Base-by-base conservation (phyloP, 2,113 vertebrate genomes). In the Riparia riparia region DNA sequence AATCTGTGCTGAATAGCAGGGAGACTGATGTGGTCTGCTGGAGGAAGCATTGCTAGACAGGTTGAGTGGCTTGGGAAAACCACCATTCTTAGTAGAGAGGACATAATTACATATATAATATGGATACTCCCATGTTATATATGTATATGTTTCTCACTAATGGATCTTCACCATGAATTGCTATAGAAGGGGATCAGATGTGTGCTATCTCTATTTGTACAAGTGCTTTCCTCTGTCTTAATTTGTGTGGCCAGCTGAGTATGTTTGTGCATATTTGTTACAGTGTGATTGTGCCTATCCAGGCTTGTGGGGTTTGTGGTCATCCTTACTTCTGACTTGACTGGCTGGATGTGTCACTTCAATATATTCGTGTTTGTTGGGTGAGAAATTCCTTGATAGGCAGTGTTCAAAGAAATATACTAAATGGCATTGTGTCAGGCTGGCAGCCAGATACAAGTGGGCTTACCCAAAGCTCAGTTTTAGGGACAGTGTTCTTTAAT, bases 221-320 rank as follows among this genome's bases (percentile, higher is more conserved):
- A 1, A 53, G 7, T 26, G 21, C 1, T 88, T 69, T 74, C 26
- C 9, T 25, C 18, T 61, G 9, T 56, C 44, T 77, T 49, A 44
- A 34, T 76, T 87, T 49, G 10, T 66, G 26, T 39, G 8, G 16
- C 9, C 45, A 47, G 34, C 8, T 54, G 14, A 31, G 8, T 28
- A 32, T 68, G 7, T 44, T 5, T 28, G 5, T 69, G 6, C 26
- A n/a, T 49, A 34, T 50, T 37, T 19, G 21, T 21, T 47, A 24
- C 10, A 47, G 10, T 12, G 7, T 42, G 11, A 50, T 34, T 31
- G 7, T 39, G 17, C 10, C 22, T 65, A 11, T 17, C 16, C 10
- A 54, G 9, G 9, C 45, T 78, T 11, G 0, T n/a, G 4, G 9
- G 6, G 11, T 54, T 78, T 15, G 0, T 37, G 6, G 7, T 47